phyloP scores from a whole-genome alignment of 2,113 vertebrate species.

The Gnathonemus longibarbis region DNA sequence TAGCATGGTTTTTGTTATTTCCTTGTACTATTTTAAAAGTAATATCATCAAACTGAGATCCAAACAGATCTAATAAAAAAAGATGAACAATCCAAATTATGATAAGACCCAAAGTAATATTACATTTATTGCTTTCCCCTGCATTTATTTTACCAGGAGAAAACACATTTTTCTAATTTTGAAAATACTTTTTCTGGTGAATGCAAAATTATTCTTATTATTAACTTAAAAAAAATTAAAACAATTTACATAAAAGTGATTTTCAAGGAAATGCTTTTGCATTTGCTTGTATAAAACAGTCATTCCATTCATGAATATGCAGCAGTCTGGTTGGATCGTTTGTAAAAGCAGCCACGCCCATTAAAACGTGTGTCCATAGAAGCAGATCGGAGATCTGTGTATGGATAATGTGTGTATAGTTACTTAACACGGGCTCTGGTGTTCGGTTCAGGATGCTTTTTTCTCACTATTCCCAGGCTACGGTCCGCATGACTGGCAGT shows the following conservation, averaged over 20 bases:
- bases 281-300: neutral
- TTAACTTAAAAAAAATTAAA: neutral
- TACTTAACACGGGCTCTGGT: neutral
- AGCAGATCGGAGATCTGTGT: neutral
- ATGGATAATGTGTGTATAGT: neutral
- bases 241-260: neutral
- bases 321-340: neutral
- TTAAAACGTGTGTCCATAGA: neutral
- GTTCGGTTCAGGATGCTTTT: neutral
- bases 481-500: neutral
- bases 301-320: neutral
- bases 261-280: neutral
- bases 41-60: neutral
- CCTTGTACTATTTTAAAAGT: neutral
- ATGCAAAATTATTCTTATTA: neutral
- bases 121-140: neutral
- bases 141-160: neutral
- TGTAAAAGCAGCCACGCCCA: neutral
- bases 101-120: neutral
- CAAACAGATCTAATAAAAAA: neutral
- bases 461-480: neutral
- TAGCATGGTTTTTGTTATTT: neutral
- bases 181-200: neutral
- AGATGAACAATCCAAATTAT: neutral
- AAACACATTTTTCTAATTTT: neutral